A percentile compares a stretch with the other conserved stretches of the same genome.
Evolutionary conservation across 2,113 vertebrate genomes (phyloP).

Genomic region (Progne subis): DNA sequence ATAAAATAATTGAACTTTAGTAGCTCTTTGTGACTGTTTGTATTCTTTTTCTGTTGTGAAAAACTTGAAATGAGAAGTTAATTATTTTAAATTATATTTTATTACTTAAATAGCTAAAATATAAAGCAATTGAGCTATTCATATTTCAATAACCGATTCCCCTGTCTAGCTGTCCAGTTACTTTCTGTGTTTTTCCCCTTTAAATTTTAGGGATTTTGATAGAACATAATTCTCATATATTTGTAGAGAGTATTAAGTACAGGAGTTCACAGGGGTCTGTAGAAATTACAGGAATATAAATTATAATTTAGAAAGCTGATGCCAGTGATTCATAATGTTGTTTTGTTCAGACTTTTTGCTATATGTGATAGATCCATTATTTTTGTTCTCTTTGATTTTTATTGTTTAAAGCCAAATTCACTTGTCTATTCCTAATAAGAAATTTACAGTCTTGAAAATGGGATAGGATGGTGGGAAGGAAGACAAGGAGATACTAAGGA

Average conservation of each 20-base stretch:
- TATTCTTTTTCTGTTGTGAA: neutral
- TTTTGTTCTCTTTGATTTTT: neutral
- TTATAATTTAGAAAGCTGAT: neutral
- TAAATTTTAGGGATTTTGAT: neutral
- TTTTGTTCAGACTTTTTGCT: neutral
- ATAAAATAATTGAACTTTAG: neutral
- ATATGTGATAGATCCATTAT: rapidly evolving
- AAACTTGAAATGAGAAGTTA: neutral
- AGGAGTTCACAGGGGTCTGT: neutral
- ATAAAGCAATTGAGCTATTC: neutral
- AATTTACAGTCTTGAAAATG: neutral
- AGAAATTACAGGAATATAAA: neutral
- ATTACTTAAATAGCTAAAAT: neutral
- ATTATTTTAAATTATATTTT: neutral
- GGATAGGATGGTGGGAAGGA: neutral
- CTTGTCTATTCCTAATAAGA: neutral
- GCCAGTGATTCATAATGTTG: neutral
- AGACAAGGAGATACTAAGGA: neutral
- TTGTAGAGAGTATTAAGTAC: neutral
- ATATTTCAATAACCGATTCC: neutral
- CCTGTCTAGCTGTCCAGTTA: neutral
- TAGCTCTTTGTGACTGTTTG: neutral
- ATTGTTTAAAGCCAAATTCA: neutral
- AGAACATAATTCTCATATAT: neutral
- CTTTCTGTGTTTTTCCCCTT: neutral